A percentile compares a stretch with the other conserved stretches of the same genome.
phyloP scores from a whole-genome alignment of 2,797 vertebrate genomes.

The Halcyon leucocephala region DNA sequence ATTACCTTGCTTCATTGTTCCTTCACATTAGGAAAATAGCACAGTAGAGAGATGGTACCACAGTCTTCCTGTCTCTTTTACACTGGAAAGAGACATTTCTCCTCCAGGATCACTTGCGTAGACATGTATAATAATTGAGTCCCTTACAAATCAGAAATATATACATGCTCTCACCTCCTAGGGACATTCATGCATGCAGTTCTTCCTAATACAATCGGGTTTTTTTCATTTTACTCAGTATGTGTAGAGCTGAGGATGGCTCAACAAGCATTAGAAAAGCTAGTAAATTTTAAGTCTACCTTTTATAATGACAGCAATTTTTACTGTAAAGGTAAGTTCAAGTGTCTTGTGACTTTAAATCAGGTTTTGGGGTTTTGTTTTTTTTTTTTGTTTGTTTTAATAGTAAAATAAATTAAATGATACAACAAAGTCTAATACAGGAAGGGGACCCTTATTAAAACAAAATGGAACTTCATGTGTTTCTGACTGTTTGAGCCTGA shows the following conservation, averaged over 20 bases:
- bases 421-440: constrained; percentile 37
- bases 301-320: not conserved
- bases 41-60: not conserved
- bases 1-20: not conserved
- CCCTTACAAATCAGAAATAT: not conserved
- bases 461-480: constrained; percentile 56
- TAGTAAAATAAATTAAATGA: constrained; percentile 37
- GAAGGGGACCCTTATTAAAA: constrained; percentile 56
- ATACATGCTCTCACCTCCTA: not conserved
- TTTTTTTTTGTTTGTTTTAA: not conserved
- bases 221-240: not conserved
- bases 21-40: not conserved
- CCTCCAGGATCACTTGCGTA: not conserved
- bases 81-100: not conserved
- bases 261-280: not conserved
- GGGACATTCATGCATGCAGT: not conserved
- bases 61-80: not conserved
- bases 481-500: constrained; percentile 68
- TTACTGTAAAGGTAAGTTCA: not conserved
- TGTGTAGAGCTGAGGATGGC: not conserved
- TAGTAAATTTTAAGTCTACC: not conserved
- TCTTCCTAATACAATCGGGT: not conserved
- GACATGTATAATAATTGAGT: not conserved
- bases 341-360: not conserved
- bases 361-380: not conserved